Evolutionary conservation across 1,140 invertebrate species (phyloP), one percentile per base, ranked within the genome.

Genomic region (Drosophila santomea): DNA sequence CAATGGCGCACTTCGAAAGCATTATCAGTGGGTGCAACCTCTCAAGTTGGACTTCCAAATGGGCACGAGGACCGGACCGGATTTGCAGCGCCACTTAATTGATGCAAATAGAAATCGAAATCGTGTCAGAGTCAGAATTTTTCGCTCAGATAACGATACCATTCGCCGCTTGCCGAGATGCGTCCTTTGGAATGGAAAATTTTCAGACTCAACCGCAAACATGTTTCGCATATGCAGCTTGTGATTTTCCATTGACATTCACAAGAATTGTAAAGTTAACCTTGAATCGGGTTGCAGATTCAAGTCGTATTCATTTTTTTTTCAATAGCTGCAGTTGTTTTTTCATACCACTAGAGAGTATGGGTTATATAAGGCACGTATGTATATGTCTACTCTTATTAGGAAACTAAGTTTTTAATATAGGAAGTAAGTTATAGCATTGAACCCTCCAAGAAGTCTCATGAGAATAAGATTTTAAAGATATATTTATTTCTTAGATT

Each of bases 221-320:
- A 68, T 45, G 78, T 86, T 82, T 78, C 28, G 38, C 35, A 20
- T 35, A 10, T 59, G 45, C 23, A 35, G 17, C 39, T 54, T 60
- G 75, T 56, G 88, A 62, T 80, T 88, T 89, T 89, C 84, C 83
- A 89, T 58, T 62, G 62, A 44, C 44, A 39, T 57, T 54, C 64
- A 36, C 63, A 88, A 88, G 75, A 83, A 80, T 80, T 76, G 80
- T 58, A 48, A 58, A 77, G 74, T 80, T 88, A 84, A 79, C 74
- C 83, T 83, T 86, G 43, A 45, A 45, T 20, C 43, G 20, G 15
- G 43, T 45, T 45, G 43, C 43, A 45, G 43, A 44, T 44, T 28
- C 17, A 55, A 71, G 52, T 38, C 39, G 38, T 39, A 39, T 39
- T 39, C 1, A 14, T 39, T 14, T 14, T 58, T 41, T 6, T 0